phyloP scores from a whole-genome alignment of 1,140 invertebrate genomes.

The Caenorhabditis brenneri region DNA sequence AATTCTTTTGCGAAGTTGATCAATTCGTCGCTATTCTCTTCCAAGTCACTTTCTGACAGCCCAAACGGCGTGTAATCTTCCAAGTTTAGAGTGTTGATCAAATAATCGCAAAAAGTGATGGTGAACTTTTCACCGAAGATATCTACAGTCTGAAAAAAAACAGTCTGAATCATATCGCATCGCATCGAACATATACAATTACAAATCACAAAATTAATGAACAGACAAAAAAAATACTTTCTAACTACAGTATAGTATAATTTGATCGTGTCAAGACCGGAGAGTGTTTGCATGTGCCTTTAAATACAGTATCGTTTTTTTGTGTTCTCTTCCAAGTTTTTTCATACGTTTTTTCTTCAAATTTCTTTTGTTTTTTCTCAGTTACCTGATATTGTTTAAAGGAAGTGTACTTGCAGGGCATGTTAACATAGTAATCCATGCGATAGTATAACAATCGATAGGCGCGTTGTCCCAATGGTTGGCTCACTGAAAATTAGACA shows the following conservation, averaged over 20 bases:
- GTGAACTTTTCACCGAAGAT: conserved; percentile 22
- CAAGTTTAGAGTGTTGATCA: not conserved
- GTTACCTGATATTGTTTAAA: conserved; percentile 9
- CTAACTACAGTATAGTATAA: too few relatives aligned
- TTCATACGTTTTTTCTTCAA: not conserved
- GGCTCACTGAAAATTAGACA: not conserved
- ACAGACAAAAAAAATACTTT: too few relatives aligned
- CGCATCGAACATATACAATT: not conserved
- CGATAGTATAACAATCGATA: not conserved
- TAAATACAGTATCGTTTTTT: too few relatives aligned
- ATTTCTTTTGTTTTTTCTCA: too few relatives aligned
- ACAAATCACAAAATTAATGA: too few relatives aligned
- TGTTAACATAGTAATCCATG: conserved; percentile 16
- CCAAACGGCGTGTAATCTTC: not conserved
- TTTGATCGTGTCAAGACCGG: too few relatives aligned
- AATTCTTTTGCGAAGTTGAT: not conserved
- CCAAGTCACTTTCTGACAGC: not conserved
- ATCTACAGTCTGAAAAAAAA: not conserved
- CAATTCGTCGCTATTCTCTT: not conserved
- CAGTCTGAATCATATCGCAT: not conserved
- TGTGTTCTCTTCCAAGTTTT: too few relatives aligned
- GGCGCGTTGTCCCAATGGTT: not conserved
- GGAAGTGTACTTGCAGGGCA: not conserved
- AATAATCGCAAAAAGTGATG: not conserved
- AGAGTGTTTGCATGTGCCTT: too few relatives aligned